phyloP scores from a whole-genome alignment of 2,888 invertebrate species.

The Apomyelois bistriatella region DNA sequence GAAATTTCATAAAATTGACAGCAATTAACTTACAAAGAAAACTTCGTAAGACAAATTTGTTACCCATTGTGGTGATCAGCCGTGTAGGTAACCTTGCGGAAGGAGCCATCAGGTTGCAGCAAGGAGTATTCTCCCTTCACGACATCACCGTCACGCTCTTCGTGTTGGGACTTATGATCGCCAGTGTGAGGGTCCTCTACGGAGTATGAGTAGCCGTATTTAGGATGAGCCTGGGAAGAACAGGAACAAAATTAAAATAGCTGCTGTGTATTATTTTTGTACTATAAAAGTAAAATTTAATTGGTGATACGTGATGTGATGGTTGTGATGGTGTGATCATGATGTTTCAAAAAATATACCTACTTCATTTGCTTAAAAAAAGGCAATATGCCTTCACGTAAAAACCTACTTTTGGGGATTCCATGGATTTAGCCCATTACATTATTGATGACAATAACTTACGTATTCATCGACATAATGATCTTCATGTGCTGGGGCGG shows the following conservation, averaged over 20 bases:
- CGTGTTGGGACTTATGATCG: constrained; percentile 80
- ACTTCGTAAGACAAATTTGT: too few species aligned
- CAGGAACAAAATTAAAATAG: too few species aligned
- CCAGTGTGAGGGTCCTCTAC: constrained; percentile 81
- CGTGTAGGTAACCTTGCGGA: constrained; percentile 79
- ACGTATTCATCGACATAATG: constrained; percentile 74
- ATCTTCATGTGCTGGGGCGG: constrained; percentile 43
- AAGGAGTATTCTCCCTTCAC: constrained; percentile 80
- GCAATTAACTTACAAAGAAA: too few species aligned
- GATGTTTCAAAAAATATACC: too few species aligned
- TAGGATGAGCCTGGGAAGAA: constrained; percentile 63
- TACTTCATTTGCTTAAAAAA: too few species aligned
- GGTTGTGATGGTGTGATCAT: too few species aligned
- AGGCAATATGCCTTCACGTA: too few species aligned
- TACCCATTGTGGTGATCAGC: constrained; percentile 81
- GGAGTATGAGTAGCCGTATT: constrained; percentile 79
- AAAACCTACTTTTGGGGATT: too few species aligned
- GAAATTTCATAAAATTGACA: too few species aligned
- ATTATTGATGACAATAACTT: constrained; percentile 34
- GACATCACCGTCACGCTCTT: constrained; percentile 77
- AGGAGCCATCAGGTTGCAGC: constrained; percentile 79
- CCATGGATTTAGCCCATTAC: too few species aligned
- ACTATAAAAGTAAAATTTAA: too few species aligned
- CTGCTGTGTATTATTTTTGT: background rate
- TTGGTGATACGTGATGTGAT: too few species aligned